Percentiles rank a stretch among this genome's conserved stretches.
Conservation (phyloP, 1,140 invertebrate species). For the Orchestia grillus region DNA sequence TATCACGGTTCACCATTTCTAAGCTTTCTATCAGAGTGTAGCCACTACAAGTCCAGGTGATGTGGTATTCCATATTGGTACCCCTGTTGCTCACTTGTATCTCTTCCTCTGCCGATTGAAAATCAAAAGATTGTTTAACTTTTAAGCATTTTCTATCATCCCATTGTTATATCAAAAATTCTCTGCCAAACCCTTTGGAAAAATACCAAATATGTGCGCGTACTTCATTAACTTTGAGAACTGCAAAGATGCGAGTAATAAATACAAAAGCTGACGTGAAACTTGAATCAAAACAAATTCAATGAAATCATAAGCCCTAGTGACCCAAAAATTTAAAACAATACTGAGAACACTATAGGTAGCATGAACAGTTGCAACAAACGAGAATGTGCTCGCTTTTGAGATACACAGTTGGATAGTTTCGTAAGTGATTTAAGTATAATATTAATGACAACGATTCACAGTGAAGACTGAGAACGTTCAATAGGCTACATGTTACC, state of each 20-base stretch:
- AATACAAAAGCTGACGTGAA: too few relatives aligned
- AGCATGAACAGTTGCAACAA: neutral
- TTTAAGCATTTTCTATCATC: too few relatives aligned
- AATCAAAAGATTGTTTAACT: too few relatives aligned
- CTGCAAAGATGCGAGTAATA: too few relatives aligned
- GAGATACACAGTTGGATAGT: neutral
- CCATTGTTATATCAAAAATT: too few relatives aligned
- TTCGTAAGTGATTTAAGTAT: neutral
- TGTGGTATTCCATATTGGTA: too few relatives aligned
- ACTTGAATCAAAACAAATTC: neutral
- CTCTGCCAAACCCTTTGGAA: too few relatives aligned
- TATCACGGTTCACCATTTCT: too few relatives aligned
- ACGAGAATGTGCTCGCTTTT: neutral
- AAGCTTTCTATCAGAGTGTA: too few relatives aligned
- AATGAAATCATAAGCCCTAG: neutral
- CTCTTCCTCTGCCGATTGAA: too few relatives aligned
- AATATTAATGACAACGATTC: neutral
- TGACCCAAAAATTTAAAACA: neutral
- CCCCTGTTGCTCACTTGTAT: too few relatives aligned
- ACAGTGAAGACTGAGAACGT: neutral
- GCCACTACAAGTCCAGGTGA: too few relatives aligned
- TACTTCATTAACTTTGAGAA: neutral
- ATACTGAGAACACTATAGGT: neutral
- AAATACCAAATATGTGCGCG: neutral
- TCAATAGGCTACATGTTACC: neutral